A percentile compares a stretch with the other conserved stretches of the same genome.
Evolutionary conservation across 64 coral and sea anemone genomes (phyloP).

Genomic region (Dendronephthya gigantea): DNA sequence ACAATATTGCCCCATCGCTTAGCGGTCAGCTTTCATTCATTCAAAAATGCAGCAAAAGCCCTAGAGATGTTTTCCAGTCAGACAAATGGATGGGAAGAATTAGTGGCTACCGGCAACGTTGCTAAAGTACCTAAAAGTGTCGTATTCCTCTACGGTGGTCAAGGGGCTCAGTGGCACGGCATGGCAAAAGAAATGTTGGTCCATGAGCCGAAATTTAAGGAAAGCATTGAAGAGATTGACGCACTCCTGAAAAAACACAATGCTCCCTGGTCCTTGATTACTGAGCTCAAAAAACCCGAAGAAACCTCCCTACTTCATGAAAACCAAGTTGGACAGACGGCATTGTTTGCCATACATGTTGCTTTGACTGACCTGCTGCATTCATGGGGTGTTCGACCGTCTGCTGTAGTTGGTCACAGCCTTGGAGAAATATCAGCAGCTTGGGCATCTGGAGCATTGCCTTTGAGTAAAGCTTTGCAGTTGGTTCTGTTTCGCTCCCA

Average conservation of each 20-base stretch:
- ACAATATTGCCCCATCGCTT: slow-evolving; percentile 26
- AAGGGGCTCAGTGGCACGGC: slow-evolving; percentile 59
- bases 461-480: slow-evolving; percentile 36
- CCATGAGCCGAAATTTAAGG: slow-evolving; percentile 38
- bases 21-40: slow-evolving; percentile 26
- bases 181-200: slow-evolving; percentile 58
- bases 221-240: slow-evolving; percentile 32
- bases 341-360: slow-evolving; percentile 64
- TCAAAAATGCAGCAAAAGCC: slow-evolving; percentile 1
- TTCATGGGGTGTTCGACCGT: slow-evolving; percentile 56
- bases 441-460: slow-evolving; percentile 33
- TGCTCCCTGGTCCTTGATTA: slow-evolving; percentile 26
- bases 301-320: slow-evolving; percentile 34
- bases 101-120: not conserved
- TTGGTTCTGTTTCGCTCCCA: slow-evolving; percentile 59
- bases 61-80: not conserved
- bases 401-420: slow-evolving; percentile 70
- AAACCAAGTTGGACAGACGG: slow-evolving; percentile 37
- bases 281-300: slow-evolving; percentile 43
- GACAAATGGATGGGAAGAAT: slow-evolving; percentile 21
- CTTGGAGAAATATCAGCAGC: slow-evolving; percentile 68
- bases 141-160: slow-evolving; percentile 66
- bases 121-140: not conserved
- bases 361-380: slow-evolving; percentile 44
- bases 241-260: slow-evolving; percentile 24